These are phyloP conservation scores for Cuniculus paca DNA, from an alignment of 2,797 vertebrate species.

Conservation along the genomic window DNA sequence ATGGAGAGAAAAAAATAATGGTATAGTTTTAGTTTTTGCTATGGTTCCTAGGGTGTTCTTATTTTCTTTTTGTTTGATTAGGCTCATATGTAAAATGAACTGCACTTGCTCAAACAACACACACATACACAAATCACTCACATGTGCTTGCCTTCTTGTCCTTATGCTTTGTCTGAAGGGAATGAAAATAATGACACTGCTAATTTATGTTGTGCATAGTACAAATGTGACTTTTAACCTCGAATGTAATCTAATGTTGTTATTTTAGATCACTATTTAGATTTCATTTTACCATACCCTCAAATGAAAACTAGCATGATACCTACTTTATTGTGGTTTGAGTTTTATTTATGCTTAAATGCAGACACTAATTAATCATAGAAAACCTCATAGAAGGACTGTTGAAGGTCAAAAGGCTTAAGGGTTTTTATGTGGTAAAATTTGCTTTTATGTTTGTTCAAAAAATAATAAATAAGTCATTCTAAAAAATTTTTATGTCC, in stretches of 20 bases:
- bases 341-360: constrained; percentile 63
- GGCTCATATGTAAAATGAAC: constrained; percentile 68
- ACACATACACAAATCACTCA: neutral
- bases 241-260: constrained; percentile 44
- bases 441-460: neutral
- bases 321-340: constrained; percentile 30
- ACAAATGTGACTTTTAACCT: constrained; percentile 55
- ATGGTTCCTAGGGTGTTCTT: neutral
- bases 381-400: constrained; percentile 21
- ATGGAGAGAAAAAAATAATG: neutral
- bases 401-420: constrained; percentile 36
- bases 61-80: constrained; percentile 8
- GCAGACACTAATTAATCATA: constrained; percentile 67
- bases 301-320: constrained; percentile 52
- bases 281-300: neutral
- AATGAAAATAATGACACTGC: constrained; percentile 63
- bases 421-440: neutral
- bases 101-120: constrained; percentile 21
- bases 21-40: constrained; percentile 21
- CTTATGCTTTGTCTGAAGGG: constrained; percentile 16
- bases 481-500: neutral
- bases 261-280: constrained; percentile 61
- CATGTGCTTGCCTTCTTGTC: neutral
- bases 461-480: neutral
- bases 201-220: constrained; percentile 54